Evolutionary conservation across 2,797 vertebrate species (phyloP), one percentile per base, ranked within the genome.

Genomic region (Microctenopoma stevenorrisi): DNA sequence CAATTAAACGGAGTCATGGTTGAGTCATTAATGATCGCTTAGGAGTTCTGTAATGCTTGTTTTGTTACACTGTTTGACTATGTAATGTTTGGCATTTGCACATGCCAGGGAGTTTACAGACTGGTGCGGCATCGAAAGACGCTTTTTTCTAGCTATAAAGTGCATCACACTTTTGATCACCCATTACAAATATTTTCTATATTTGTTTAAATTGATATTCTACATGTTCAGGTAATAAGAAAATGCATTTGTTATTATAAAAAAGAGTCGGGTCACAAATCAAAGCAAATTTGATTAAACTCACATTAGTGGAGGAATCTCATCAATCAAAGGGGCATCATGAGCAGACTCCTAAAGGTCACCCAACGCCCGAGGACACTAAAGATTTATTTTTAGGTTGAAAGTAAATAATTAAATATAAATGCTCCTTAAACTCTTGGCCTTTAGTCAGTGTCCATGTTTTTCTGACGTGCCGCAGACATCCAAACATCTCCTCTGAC

Each of bases 271-370:
- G 38, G 42, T 70, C 54, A 50, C 4, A 10, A 82, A 81, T 81
- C 58, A 52, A 72, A 78, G 37, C 33, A 78, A 85, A 88, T 74
- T 54, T 57, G 73, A 85, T 83, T 80, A 74, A 73, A 80, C 44
- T 61, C 63, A 74, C 55, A 86, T 88, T 85, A 84, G 66, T 82
- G 47, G 58, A 69, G 33, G 66, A 84, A 68, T 73, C 53, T 79
- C 82, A 89, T 89, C 78, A 71, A 78, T 89, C 82, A 84, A 60
- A 61, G 81, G 1, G 18, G 12, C 38, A 59, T 68, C 58, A 44
- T 56, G 51, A 67, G 50, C 46, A 10, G 47, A 53, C 44, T 74
- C 53, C 56, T 56, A 76, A 86, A 89, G 86, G 85, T 74, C 83
- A 83, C 43, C 26, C 7, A 5, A 30, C 1, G 4, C 64, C 48